These are phyloP conservation scores for Ecdyonurus torrentis DNA, from an alignment of 2,888 invertebrate species.

Conservation along the genomic window DNA sequence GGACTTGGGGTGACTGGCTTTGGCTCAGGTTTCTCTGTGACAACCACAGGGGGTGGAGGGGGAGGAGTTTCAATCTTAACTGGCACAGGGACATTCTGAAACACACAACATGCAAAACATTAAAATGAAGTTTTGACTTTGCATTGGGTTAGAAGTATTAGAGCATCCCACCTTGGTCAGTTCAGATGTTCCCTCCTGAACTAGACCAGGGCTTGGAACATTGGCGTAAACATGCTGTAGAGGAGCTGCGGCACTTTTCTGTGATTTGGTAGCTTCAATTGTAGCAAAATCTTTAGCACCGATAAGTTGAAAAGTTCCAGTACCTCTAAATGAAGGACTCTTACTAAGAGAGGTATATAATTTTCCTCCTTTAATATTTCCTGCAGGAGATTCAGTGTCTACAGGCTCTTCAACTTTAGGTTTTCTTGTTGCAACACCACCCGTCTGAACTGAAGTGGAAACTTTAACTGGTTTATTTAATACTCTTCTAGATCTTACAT, in stretches of 20 bases:
- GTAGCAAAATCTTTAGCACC: conserved; percentile 36
- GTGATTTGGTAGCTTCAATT: conserved; percentile 27
- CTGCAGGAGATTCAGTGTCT: neutral
- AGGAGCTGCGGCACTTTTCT: conserved; percentile 9
- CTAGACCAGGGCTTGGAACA: conserved; percentile 11
- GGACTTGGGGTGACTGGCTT: neutral
- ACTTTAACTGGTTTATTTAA: conserved; percentile 30
- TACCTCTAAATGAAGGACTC: conserved; percentile 17
- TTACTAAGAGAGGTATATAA: conserved; percentile 18
- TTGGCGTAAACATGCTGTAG: conserved; percentile 18
- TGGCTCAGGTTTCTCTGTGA: neutral
- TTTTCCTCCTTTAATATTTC: conserved; percentile 16
- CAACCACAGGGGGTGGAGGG: neutral
- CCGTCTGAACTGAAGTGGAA: conserved; percentile 38
- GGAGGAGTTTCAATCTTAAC: neutral
- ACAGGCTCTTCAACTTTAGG: conserved; percentile 13
- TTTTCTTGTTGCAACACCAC: conserved; percentile 28
- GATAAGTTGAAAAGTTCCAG: conserved; percentile 32
- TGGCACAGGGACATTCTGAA: conserved; percentile 4
- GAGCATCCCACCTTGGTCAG: conserved; percentile 1
- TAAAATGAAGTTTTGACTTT: too few relatives aligned
- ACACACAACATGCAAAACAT: neutral
- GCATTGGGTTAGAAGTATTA: too few relatives aligned
- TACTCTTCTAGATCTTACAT: conserved; percentile 25
- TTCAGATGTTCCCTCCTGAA: neutral